These are phyloP conservation scores for Nasua narica DNA, from an alignment of 2,797 vertebrate species.

Conservation along the genomic window DNA sequence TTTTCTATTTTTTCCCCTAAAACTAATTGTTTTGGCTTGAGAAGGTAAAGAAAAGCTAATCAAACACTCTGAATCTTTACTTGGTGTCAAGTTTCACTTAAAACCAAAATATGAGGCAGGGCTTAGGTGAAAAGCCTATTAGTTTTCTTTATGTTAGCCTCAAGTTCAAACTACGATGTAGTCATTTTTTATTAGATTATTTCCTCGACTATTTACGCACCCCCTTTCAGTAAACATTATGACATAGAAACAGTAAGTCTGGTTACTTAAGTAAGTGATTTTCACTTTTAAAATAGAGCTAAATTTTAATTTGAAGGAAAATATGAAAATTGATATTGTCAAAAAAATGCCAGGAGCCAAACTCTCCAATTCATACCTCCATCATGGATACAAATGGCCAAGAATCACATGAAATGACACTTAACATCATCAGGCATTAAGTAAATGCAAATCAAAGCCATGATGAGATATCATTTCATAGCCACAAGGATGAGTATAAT, in stretches of 20 bases:
- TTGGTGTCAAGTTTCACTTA: constrained; percentile 39
- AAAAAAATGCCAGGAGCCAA: background rate
- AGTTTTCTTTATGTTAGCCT: background rate
- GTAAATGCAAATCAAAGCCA: background rate
- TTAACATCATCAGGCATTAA: background rate
- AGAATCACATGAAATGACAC: background rate
- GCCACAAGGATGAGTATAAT: background rate
- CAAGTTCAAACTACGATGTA: constrained; percentile 49
- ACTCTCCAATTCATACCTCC: background rate
- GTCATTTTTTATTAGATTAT: constrained; percentile 37
- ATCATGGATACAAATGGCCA: background rate
- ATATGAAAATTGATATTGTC: background rate
- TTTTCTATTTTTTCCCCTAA: constrained; percentile 72
- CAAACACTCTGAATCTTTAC: constrained; percentile 51
- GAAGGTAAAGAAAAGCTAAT: constrained; percentile 68
- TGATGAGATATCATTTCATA: background rate
- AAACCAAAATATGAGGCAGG: constrained; percentile 63
- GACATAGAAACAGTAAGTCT: background rate
- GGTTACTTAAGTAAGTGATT: too few species aligned
- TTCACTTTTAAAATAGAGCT: constrained; percentile 16
- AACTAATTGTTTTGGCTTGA: constrained; percentile 80
- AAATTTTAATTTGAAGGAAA: constrained; percentile 5
- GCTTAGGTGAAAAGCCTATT: constrained; percentile 48
- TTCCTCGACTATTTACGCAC: background rate
- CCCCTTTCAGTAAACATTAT: background rate